A percentile compares a stretch with the other conserved stretches of the same genome.
phyloP scores from a whole-genome alignment of 2,888 invertebrate genomes.

The Zygogramma bicolorata region DNA sequence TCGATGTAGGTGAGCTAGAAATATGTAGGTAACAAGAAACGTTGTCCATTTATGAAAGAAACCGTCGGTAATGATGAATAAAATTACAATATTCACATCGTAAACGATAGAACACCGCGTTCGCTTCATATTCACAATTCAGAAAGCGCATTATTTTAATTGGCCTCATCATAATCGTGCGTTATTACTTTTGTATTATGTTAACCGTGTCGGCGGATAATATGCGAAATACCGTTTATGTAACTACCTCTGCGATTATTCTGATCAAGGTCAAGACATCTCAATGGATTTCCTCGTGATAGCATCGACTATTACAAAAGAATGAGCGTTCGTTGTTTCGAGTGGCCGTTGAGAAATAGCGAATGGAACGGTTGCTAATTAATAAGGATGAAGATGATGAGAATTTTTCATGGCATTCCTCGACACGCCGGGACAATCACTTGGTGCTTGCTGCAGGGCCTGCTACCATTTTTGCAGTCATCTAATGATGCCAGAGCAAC shows the following conservation, averaged over 20 bases:
- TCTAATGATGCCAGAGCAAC: too few species aligned
- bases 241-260: neutral
- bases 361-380: neutral
- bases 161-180: conserved; percentile 6
- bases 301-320: neutral
- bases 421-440: too few species aligned
- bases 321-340: neutral
- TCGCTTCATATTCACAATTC: conserved; percentile 2
- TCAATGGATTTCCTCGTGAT: neutral
- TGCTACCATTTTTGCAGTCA: too few species aligned
- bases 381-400: too few species aligned
- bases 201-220: conserved; percentile 8
- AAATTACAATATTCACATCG: conserved; percentile 11
- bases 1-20: conserved; percentile 4
- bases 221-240: conserved; percentile 8
- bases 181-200: conserved; percentile 8
- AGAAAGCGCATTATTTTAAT: conserved; percentile 10
- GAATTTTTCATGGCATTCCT: too few species aligned
- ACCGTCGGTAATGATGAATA: neutral
- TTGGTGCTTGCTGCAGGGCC: too few species aligned
- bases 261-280: conserved; percentile 1
- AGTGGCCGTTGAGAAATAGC: neutral
- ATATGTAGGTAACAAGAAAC: conserved; percentile 5
- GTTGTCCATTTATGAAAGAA: neutral
- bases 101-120: conserved; percentile 5